Evolutionary conservation across 2,797 vertebrate genomes (phyloP), one percentile per base, ranked within the genome.

Genomic region (Margarornis squamiger): DNA sequence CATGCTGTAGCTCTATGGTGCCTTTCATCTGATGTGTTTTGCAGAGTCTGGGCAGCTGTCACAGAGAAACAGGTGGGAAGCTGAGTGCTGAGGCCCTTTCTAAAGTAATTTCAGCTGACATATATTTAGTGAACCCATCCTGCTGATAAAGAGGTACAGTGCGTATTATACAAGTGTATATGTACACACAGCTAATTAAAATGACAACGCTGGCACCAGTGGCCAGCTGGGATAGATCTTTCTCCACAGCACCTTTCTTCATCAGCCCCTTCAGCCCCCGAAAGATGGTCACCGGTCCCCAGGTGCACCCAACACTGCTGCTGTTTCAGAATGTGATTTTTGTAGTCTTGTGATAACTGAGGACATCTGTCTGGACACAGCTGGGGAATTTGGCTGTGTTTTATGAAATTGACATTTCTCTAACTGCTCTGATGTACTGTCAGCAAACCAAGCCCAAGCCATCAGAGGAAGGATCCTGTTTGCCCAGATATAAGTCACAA

Each of bases 11-110:
- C 92, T 88, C 86, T 34, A 61, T 22, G 3, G 26, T 43, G 86
- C 77, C 71, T 94, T 96, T 97, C 80, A 90, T 95, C 83, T 96
- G 86, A 83, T 73, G 85, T 66, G 73, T 84, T 96, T 94, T 86
- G 82, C 55, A 87, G 86, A 95, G 71, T 61, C 90, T 86, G 88
- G 83, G 77, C 91, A 93, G 95, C 93, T 96, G 95, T 93, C 22
- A 6, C 15, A 76, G 38, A 82, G 90, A 93, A 94, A 85, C 91
- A 97, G 88, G 95, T 96, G 93, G 95, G 91, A 81, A 93, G 63
- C 73, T 5, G 27, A 93, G 80, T 30, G 66, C 72, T 79, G 88
- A 93, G 51, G 30, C 58, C 88, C 72, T 68, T 92, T 86, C 87
- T 96, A 90, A 96, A 94, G 87, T 71, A 46, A 95, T 93, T 95